Conservation (phyloP, 2,888 invertebrate species). For the Andricus quercusramuli region DNA sequence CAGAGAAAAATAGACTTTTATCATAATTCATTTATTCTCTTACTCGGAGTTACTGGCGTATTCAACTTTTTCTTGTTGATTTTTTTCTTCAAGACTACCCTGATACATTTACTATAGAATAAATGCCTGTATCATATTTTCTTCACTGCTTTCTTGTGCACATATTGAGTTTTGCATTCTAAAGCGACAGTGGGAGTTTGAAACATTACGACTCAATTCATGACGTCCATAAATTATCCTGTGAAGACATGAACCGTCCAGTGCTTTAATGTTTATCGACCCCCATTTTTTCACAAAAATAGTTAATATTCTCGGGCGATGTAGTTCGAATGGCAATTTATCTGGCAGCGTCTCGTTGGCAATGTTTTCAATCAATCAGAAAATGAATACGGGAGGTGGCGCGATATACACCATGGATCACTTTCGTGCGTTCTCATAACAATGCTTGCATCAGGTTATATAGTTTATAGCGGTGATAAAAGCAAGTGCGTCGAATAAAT, state of each 20-base stretch:
- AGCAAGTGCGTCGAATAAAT: slow-evolving; percentile 1
- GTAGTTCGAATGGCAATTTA: slow-evolving; percentile 19
- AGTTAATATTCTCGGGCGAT: slow-evolving; percentile 12
- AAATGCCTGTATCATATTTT: neutral
- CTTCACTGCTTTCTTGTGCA: neutral
- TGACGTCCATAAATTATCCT: slow-evolving; percentile 11
- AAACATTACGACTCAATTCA: slow-evolving; percentile 24
- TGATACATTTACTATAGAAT: no score
- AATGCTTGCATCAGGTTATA: neutral
- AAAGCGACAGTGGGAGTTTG: slow-evolving; percentile 9
- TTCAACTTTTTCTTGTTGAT: no score
- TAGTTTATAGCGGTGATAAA: slow-evolving; percentile 3
- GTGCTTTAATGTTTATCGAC: slow-evolving; percentile 25
- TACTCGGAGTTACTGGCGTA: no score
- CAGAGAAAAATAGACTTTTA: no score
- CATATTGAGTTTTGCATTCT: slow-evolving; percentile 13
- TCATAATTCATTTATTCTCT: no score
- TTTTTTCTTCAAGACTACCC: no score
- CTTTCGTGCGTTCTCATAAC: slow-evolving; percentile 7
- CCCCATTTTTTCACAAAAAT: neutral
- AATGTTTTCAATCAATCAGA: slow-evolving; percentile 33
- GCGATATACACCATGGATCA: slow-evolving; percentile 19
- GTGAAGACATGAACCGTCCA: slow-evolving; percentile 1
- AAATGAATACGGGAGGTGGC: slow-evolving; percentile 1
- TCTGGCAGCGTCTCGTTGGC: slow-evolving; percentile 17